Percentiles rank a stretch among this genome's conserved stretches.
phyloP scores from a whole-genome alignment of 2,797 vertebrate genomes.

The Thalassophryne amazonica region DNA sequence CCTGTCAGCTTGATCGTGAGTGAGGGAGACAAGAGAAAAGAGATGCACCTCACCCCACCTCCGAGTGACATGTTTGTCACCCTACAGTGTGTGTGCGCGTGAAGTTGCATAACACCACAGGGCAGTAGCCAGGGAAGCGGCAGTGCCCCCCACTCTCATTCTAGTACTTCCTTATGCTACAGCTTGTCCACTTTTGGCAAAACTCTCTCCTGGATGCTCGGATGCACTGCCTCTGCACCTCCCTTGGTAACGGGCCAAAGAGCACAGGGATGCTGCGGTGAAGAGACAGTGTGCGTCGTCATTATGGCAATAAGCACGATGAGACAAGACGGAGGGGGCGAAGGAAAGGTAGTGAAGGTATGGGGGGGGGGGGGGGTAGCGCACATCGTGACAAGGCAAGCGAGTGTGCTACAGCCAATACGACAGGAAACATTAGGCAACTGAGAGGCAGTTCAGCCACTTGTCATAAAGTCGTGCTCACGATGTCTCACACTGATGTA shows the following conservation, averaged over 20 bases:
- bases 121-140: slow-evolving; percentile 58
- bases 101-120: slow-evolving; percentile 62
- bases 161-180: slow-evolving; percentile 31
- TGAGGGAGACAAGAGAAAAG: background rate
- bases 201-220: slow-evolving; percentile 48
- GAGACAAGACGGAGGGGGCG: slow-evolving; percentile 7
- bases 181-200: slow-evolving; percentile 53
- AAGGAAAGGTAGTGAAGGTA: slow-evolving; percentile 2
- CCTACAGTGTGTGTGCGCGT: slow-evolving; percentile 36
- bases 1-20: background rate
- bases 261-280: slow-evolving; percentile 49
- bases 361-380: background rate
- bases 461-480: too few relatives aligned
- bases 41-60: too few relatives aligned
- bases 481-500: too few relatives aligned
- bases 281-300: slow-evolving; percentile 45
- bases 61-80: too few relatives aligned
- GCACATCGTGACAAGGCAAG: slow-evolving; percentile 18
- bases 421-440: slow-evolving; percentile 23
- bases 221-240: slow-evolving; percentile 51
- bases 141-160: slow-evolving; percentile 49
- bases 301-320: slow-evolving; percentile 34
- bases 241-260: slow-evolving; percentile 58
- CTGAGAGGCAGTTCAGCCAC: background rate
- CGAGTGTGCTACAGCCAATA: slow-evolving; percentile 13